phyloP scores from a whole-genome alignment of 2,113 vertebrate species.

The Embiotoca jacksoni region DNA sequence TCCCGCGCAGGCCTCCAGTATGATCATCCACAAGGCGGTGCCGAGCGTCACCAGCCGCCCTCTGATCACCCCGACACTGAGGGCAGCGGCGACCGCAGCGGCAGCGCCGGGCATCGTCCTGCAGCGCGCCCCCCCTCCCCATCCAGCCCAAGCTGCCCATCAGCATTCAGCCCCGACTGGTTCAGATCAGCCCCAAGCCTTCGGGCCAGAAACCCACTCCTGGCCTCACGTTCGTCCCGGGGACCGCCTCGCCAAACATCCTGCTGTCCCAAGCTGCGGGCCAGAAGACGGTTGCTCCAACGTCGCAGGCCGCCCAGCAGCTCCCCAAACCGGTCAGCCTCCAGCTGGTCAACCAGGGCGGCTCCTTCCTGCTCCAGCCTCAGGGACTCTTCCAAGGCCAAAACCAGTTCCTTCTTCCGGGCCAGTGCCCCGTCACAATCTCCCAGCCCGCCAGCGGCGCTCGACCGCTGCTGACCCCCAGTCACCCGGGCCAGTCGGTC shows the following conservation, averaged over 20 bases:
- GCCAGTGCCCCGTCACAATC: constrained; percentile 78
- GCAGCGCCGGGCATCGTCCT: constrained; percentile 74
- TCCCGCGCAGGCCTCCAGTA: constrained; percentile 80
- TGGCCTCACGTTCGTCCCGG: constrained; percentile 82
- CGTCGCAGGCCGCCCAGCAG: constrained; percentile 56
- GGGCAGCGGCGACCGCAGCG: constrained; percentile 48
- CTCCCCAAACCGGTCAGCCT: constrained; percentile 83
- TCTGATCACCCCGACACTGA: constrained; percentile 73
- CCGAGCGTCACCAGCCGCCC: constrained; percentile 71
- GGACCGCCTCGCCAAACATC: constrained; percentile 80
- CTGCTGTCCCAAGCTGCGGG: constrained; percentile 76
- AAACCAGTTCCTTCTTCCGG: constrained; percentile 85
- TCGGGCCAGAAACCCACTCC: constrained; percentile 77
- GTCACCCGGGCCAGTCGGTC: constrained; percentile 61
- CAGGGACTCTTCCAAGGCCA: constrained; percentile 85
- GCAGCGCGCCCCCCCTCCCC: constrained; percentile 78
- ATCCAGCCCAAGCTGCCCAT: constrained; percentile 87
- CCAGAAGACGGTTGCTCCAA: constrained; percentile 66
- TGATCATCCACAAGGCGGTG: constrained; percentile 83
- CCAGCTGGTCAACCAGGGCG: constrained; percentile 85
- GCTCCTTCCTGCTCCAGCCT: constrained; percentile 86
- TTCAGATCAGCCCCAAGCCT: constrained; percentile 86
- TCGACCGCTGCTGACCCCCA: constrained; percentile 72
- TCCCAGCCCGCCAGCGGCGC: constrained; percentile 72
- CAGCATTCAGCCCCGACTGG: constrained; percentile 85